Percentiles rank a stretch among this genome's conserved stretches.
phyloP scores from a whole-genome alignment of 2,113 vertebrate genomes.

The cat (Felis catus) region DNA sequence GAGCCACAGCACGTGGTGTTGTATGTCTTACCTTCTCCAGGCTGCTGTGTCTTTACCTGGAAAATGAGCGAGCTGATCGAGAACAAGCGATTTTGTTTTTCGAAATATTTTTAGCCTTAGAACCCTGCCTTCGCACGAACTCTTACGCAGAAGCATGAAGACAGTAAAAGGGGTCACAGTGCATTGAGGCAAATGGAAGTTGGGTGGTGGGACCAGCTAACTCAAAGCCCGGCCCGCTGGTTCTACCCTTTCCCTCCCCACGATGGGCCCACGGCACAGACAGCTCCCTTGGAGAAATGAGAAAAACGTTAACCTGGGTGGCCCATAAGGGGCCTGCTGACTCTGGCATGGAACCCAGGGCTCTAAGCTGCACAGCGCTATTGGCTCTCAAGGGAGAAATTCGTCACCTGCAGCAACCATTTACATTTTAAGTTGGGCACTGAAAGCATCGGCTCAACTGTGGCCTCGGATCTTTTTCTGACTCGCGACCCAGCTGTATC shows the following conservation, averaged over 20 bases:
- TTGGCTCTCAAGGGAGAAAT: background rate
- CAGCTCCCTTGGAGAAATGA: too few relatives aligned
- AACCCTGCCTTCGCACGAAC: background rate
- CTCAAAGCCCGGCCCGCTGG: background rate
- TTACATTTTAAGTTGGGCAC: slow-evolving; percentile 21
- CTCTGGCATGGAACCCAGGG: background rate
- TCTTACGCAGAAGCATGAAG: background rate
- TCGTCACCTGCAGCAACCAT: background rate
- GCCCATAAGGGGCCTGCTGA: background rate
- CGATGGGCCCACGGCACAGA: fast-evolving
- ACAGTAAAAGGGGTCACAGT: background rate
- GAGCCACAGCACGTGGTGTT: fast-evolving
- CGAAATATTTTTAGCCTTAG: background rate
- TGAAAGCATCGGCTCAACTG: background rate
- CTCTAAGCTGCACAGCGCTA: background rate
- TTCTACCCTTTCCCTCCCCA: background rate
- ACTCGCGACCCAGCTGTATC: background rate
- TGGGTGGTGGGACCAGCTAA: background rate
- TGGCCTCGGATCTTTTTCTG: background rate
- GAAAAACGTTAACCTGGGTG: background rate
- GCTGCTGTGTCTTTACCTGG: background rate
- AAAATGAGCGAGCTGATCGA: background rate
- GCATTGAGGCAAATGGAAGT: background rate
- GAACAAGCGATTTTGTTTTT: background rate
- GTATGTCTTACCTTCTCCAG: background rate